phyloP scores from a whole-genome alignment of 2,797 vertebrate genomes.

The Chelon auratus region DNA sequence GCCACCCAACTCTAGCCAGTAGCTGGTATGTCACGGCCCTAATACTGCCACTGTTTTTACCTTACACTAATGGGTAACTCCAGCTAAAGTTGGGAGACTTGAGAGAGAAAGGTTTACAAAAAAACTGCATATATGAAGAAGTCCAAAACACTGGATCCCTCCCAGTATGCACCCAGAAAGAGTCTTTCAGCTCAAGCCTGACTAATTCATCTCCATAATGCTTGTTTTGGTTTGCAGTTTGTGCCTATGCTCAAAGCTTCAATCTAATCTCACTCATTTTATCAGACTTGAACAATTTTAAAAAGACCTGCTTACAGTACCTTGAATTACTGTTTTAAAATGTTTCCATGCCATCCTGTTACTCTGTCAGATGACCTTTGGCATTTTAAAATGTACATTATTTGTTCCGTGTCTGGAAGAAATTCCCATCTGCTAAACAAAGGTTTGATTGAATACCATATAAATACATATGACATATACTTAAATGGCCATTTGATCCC shows the following conservation, averaged over 20 bases:
- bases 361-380: neutral
- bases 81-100: neutral
- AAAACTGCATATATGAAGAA: neutral
- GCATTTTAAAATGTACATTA: no score
- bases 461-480: neutral
- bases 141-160: neutral
- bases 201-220: neutral
- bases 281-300: neutral
- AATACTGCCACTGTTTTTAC: no score
- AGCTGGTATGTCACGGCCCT: no score
- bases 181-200: neutral
- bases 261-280: neutral
- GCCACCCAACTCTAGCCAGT: no score
- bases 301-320: neutral
- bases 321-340: neutral
- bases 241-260: neutral
- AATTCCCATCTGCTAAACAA: no score
- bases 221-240: neutral
- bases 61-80: neutral
- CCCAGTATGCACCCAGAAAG: neutral
- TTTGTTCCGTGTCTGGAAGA: no score
- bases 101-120: neutral
- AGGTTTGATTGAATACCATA: no score
- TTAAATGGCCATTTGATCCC: constrained; percentile 3
- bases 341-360: neutral